Base-by-base conservation (phyloP, 2,113 vertebrate species). In the Lampris megalopsis region DNA sequence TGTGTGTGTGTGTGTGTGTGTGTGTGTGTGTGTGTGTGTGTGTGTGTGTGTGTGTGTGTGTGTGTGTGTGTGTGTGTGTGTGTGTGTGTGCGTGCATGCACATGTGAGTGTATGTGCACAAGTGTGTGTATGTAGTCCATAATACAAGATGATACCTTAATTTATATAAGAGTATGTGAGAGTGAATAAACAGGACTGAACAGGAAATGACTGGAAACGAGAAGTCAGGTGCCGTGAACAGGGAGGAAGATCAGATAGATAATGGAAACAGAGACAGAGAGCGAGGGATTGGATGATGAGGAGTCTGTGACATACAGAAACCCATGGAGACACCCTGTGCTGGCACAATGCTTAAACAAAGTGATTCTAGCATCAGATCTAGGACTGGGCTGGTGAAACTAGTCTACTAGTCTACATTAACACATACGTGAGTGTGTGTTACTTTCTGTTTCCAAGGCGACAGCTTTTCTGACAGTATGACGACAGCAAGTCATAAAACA, bases 361-460 rank as follows among this genome's bases (percentile, higher is more conserved):
- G 8, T 9, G 59, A 37, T 72, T 48, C 24, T 24, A 24, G 24
- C 24, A 24, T 24, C 24, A 35, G 3, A 4, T 8, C 10, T 1
- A 36, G 38, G 43, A 62, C 9, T 57, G 37, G 52, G 24, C 42
- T 8, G 68, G 42, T 2, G 0, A 75, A 75, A 65, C 60, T 38
- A 36, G 2, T 3, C 2, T 69, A 3, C 45, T 70, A 45, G 54
- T 37, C 43, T 48, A 13, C 48, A 58, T 76, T 66, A 70, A 52
- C 3, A 1, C 8, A 10, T 36, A 42, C 3, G 13, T 13, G 10
- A 11, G 10, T 13, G 53, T 66, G 11, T 71, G 62, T 77, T 67
- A 35, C 45, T 77, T 38, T 41, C 63, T 3, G 63, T 75, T 75
- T 78, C 76, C 66, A 84, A 68, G 73, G 67, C 2, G 59, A 77